A percentile compares a stretch with the other conserved stretches of the same genome.
phyloP scores from a whole-genome alignment of 1,140 invertebrate genomes.

The Nixonia krombeini region DNA sequence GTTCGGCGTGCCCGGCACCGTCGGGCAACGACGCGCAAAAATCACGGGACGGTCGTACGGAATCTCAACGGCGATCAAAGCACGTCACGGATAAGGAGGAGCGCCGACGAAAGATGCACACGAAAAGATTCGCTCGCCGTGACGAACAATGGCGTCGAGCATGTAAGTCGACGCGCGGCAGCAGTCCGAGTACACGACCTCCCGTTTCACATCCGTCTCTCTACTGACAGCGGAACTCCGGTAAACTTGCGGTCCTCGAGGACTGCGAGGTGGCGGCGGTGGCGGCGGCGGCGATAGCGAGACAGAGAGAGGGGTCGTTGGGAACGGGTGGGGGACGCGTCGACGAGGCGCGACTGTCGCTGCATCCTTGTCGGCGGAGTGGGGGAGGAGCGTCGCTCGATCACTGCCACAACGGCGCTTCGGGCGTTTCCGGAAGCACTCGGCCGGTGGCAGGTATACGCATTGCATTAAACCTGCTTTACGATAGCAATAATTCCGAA shows the following conservation, averaged over 20 bases:
- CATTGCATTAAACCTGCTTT: constrained; percentile 48
- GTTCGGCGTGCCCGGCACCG: too few species aligned
- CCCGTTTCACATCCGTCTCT: neutral
- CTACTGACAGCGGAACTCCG: neutral
- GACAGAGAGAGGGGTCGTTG: neutral
- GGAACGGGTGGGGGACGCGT: neutral
- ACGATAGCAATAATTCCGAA: constrained; percentile 47
- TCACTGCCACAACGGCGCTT: constrained; percentile 54
- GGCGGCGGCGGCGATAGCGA: neutral
- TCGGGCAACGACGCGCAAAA: too few species aligned
- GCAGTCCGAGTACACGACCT: neutral
- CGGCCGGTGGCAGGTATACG: constrained; percentile 51
- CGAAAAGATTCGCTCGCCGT: too few species aligned
- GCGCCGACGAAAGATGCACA: too few species aligned
- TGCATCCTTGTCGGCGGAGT: neutral
- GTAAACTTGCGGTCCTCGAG: neutral
- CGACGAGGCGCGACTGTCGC: neutral
- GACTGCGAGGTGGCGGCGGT: neutral
- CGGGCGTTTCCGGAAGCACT: constrained; percentile 56
- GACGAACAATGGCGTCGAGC: constrained; percentile 2
- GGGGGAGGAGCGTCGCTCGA: constrained; percentile 58
- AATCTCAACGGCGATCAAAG: too few species aligned
- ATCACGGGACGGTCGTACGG: too few species aligned
- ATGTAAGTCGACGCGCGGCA: neutral
- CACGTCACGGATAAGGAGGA: too few species aligned